Percentiles rank a stretch among this genome's conserved stretches.
Evolutionary conservation across 2,797 vertebrate genomes (phyloP).

Genomic region (Arnoldichthys spilopterus): DNA sequence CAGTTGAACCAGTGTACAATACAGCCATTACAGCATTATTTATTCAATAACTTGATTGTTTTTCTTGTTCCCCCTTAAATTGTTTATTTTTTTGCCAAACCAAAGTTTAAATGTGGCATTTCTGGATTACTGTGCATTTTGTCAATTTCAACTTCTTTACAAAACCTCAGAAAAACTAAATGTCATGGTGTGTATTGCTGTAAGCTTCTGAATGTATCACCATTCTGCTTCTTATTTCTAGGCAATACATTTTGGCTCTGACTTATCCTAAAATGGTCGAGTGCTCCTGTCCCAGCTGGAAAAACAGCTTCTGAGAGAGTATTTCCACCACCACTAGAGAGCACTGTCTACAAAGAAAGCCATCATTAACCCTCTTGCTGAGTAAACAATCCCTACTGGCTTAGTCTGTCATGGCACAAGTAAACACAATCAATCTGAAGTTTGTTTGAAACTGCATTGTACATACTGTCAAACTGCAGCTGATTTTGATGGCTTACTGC

Average conservation of each 20-base stretch:
- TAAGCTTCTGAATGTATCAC: background rate
- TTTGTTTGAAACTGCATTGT: background rate
- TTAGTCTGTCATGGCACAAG: background rate
- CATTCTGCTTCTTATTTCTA: background rate
- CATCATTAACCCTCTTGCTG: background rate
- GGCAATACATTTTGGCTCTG: background rate
- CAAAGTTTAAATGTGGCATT: no score
- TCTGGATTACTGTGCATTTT: no score
- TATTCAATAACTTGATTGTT: no score
- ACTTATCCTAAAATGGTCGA: background rate
- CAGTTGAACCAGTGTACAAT: no score
- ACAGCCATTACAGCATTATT: no score
- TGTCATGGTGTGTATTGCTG: no score
- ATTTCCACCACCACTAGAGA: background rate
- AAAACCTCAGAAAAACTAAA: no score
- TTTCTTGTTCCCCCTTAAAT: no score
- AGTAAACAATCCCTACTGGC: background rate
- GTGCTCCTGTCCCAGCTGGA: background rate
- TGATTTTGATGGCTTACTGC: background rate
- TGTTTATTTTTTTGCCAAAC: no score
- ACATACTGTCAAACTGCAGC: background rate
- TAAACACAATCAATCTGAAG: background rate
- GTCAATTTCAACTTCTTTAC: no score
- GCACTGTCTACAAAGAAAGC: background rate
- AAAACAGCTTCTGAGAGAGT: background rate